phyloP scores from a whole-genome alignment of 1,140 invertebrate species.

The Drosophila subobscura region DNA sequence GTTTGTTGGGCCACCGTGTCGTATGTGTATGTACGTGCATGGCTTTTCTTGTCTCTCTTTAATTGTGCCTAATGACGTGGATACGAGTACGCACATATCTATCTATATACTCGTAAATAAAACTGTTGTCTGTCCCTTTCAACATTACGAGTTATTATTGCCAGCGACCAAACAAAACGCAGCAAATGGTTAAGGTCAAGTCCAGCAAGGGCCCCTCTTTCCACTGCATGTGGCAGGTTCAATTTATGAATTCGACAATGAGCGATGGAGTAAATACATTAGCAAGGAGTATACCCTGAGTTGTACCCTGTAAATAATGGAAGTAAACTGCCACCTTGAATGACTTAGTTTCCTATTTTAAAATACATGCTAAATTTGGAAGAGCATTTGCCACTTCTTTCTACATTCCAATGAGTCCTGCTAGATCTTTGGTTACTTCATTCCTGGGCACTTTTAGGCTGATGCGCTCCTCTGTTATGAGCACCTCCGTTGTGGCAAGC shows the following conservation, averaged over 20 bases:
- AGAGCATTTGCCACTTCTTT: not conserved
- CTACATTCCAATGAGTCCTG: slow-evolving; percentile 43
- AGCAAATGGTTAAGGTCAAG: slow-evolving; percentile 70
- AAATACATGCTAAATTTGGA: not conserved
- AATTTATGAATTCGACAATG: slow-evolving; percentile 53
- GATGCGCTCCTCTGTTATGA: slow-evolving; percentile 25
- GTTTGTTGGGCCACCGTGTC: slow-evolving; percentile 13
- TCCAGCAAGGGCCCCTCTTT: not conserved
- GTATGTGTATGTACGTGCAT: slow-evolving; percentile 41
- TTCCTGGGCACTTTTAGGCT: slow-evolving; percentile 27
- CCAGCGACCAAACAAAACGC: slow-evolving; percentile 49
- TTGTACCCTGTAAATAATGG: not conserved
- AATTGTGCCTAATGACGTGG: slow-evolving; percentile 54
- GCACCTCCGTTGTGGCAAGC: slow-evolving; percentile 89
- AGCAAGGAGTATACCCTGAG: no score
- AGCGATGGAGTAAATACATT: slow-evolving; percentile 33
- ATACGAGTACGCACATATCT: slow-evolving; percentile 16
- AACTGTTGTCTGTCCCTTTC: slow-evolving; percentile 25
- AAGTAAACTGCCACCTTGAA: no score
- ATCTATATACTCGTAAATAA: slow-evolving; percentile 32
- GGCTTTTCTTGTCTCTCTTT: slow-evolving; percentile 4
- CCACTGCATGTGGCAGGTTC: slow-evolving; percentile 25
- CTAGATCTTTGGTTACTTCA: slow-evolving; percentile 33
- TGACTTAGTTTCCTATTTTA: not conserved
- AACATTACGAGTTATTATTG: slow-evolving; percentile 21